Conservation (phyloP, 2,888 invertebrate species). For the Scaptomyza tumidula region DNA sequence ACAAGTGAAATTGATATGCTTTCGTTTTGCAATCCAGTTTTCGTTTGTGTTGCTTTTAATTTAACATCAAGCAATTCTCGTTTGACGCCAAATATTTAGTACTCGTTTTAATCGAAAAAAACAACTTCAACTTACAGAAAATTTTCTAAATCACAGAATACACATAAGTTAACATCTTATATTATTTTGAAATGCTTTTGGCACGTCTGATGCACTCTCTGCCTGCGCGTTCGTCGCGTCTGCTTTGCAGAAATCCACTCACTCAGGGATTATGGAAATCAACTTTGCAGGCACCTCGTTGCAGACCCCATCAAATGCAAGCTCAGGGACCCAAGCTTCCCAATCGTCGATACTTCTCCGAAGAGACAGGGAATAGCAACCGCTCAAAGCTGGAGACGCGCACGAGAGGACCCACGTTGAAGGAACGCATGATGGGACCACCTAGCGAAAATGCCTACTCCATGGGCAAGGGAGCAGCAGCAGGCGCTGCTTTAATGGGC, state of each 20-base stretch:
- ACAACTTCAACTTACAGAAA: background rate
- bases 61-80: background rate
- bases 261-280: conserved; percentile 42
- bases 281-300: conserved; percentile 3
- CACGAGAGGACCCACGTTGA: conserved; percentile 85
- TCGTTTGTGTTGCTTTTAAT: background rate
- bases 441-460: conserved; percentile 92
- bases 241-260: conserved; percentile 20
- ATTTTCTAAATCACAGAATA: background rate
- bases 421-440: conserved; percentile 91
- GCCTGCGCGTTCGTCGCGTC: conserved; percentile 32
- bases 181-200: conserved; percentile 50
- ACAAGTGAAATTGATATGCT: too few relatives aligned
- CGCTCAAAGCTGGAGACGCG: conserved; percentile 82
- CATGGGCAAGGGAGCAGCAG: conserved; percentile 94
- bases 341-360: conserved; percentile 38
- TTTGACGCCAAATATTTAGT: background rate
- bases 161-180: background rate
- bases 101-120: background rate
- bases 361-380: conserved; percentile 32
- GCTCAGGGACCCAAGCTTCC: background rate
- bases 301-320: background rate
- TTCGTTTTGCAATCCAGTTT: background rate
- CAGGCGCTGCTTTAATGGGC: conserved; percentile 95
- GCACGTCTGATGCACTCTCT: conserved; percentile 50